Evolutionary conservation across 2,888 invertebrate species (phyloP), one percentile per base, ranked within the genome.

Genomic region (Lycophotia porphyrea): DNA sequence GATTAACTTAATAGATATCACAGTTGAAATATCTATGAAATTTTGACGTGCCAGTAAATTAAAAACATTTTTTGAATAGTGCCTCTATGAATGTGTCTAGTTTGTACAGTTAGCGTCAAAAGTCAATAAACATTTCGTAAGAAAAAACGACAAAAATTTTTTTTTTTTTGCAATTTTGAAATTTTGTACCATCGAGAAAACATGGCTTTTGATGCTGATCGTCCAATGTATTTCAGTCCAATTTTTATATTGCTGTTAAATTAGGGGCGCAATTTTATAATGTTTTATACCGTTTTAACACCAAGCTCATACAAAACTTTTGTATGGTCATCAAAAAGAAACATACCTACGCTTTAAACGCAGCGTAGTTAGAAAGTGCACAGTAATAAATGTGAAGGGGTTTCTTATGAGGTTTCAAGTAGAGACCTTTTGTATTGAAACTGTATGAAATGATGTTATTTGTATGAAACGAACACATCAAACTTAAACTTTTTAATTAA

Each of bases 241-340:
- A 15, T 63, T 81, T 74, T 76, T 65, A 82, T 44, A 79, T 74
- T 49, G 82, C 79, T 69, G 36, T 60, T 15, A 75, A 27, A 36
- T 60, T 74, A 63, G 63, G 27, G 34, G 21, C 42, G 71, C 81
- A 36, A 58, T 84, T 81, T 81, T 81, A 58, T 61, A 73, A 79
- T 63, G 60, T 84, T 81, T 84, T 85, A 49, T 81, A 81, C 69
- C 49, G 27, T 81, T 71, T 76, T 77, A 81, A 77, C 52, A 55
- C 13, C n/a, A 21, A 49, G 52, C 42, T 63, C 34, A 47, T 36
- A 71, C 42, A 65, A 42, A 49, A 5, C 34, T 64, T 74, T 72
- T 61, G 70, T 52, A 70, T 24, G n/a, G 70, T 58, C 68, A 15
- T 27, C 55, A 71, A 34, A 65, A 60, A 21, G 36, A 61, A 27